Evolutionary conservation across 1,140 invertebrate species (phyloP).

Genomic region (Euwallacea similis): DNA sequence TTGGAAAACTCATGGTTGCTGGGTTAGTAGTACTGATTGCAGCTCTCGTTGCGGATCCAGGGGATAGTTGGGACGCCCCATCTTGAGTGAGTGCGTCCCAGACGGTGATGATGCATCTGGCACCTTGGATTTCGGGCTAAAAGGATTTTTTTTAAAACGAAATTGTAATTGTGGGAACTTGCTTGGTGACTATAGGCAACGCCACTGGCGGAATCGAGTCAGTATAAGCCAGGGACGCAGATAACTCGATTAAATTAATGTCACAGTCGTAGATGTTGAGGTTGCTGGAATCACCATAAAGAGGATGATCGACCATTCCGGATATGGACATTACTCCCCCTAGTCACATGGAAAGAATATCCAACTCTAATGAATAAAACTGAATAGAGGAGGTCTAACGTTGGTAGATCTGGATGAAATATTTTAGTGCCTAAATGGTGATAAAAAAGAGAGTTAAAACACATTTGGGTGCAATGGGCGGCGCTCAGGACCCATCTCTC

Average conservation of each 20-base stretch:
- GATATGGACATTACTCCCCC: not conserved
- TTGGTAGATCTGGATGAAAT: not conserved
- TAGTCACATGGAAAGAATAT: not conserved
- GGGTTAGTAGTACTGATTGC: conserved; percentile 15
- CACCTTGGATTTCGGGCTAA: conserved; percentile 6
- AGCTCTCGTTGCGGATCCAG: conserved; percentile 10
- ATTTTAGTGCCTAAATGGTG: not conserved
- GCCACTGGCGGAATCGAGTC: conserved; percentile 4
- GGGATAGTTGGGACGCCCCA: conserved; percentile 6
- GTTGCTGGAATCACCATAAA: conserved; percentile 12
- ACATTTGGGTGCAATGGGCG: conserved; percentile 31
- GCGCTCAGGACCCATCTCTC: conserved; percentile 21
- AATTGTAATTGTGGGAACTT: not conserved
- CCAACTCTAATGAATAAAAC: conserved; percentile 8
- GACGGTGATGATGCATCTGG: conserved; percentile 27
- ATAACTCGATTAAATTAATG: conserved; percentile 9
- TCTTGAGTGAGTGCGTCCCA: conserved; percentile 44
- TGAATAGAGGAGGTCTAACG: not conserved
- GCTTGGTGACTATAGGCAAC: not conserved
- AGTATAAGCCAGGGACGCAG: not conserved
- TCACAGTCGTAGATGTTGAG: conserved; percentile 3
- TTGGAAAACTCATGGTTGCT: not conserved
- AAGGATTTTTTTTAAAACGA: not conserved
- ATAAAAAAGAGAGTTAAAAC: not conserved
- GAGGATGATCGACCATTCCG: conserved; percentile 3